A percentile compares a stretch with the other conserved stretches of the same genome.
phyloP scores from a whole-genome alignment of 2,797 vertebrate genomes.

The Epinephelus awoara region DNA sequence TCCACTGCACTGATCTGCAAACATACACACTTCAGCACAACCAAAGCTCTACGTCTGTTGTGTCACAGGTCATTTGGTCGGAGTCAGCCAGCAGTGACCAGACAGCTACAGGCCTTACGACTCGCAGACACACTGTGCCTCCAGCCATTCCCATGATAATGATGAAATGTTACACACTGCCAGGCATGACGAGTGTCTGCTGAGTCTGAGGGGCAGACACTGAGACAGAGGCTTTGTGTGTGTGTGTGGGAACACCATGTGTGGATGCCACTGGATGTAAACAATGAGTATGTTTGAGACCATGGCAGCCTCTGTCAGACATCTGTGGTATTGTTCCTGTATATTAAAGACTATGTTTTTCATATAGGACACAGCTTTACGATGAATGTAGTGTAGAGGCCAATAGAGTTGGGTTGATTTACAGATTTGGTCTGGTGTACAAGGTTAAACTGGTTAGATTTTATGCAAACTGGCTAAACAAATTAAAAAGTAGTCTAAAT shows the following conservation, averaged over 20 bases:
- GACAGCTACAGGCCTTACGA: constrained; percentile 21
- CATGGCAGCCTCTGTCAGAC: background rate
- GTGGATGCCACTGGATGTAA: background rate
- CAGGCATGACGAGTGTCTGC: constrained; percentile 1
- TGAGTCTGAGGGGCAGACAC: constrained; percentile 7
- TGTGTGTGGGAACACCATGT: background rate
- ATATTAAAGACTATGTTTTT: background rate
- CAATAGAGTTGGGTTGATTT: too few species aligned
- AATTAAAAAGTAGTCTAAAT: too few species aligned
- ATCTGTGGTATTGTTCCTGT: background rate
- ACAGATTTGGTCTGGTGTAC: too few species aligned
- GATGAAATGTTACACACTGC: background rate
- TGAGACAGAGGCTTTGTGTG: constrained; percentile 7
- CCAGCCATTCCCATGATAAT: background rate
- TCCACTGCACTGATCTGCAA: background rate
- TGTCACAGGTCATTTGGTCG: constrained; percentile 38
- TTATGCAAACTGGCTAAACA: too few species aligned
- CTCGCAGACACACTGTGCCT: background rate
- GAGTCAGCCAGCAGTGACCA: constrained; percentile 22
- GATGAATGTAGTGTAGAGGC: background rate
- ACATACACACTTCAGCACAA: constrained; percentile 2
- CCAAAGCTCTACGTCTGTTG: background rate
- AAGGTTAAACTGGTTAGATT: too few species aligned
- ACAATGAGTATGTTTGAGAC: background rate
- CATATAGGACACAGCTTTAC: background rate